Conservation (phyloP, 2,888 invertebrate genomes). For the Diadegma fenestrale region DNA sequence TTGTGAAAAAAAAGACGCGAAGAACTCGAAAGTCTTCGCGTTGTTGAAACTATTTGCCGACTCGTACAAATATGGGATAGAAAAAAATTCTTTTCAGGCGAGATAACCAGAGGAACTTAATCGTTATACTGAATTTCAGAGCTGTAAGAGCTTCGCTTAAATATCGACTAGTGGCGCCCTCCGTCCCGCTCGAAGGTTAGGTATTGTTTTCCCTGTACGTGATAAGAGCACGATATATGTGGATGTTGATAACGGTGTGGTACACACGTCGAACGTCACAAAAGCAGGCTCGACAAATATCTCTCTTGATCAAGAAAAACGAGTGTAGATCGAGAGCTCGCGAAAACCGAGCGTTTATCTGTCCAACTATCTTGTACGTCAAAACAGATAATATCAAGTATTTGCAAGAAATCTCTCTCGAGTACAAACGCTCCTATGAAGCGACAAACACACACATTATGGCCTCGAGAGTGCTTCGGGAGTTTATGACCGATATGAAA, state of each 20-base stretch:
- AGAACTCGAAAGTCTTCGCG: slow-evolving; percentile 60
- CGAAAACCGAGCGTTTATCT: slow-evolving; percentile 33
- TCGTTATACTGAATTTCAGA: slow-evolving; percentile 62
- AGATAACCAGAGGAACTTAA: slow-evolving; percentile 25
- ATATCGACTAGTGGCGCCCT: slow-evolving; percentile 56
- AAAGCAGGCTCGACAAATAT: slow-evolving; percentile 38
- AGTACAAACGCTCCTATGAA: slow-evolving; percentile 27
- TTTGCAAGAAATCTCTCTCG: slow-evolving; percentile 40
- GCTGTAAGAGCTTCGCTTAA: slow-evolving; percentile 64
- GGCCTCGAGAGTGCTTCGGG: slow-evolving; percentile 9
- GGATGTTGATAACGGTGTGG: slow-evolving; percentile 42
- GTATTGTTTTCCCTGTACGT: slow-evolving; percentile 43
- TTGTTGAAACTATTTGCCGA: not conserved
- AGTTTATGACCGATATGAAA: slow-evolving; percentile 44
- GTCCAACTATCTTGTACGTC: slow-evolving; percentile 32
- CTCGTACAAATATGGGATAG: not conserved
- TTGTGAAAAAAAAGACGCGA: slow-evolving; percentile 54
- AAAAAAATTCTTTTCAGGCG: not conserved
- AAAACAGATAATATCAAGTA: slow-evolving; percentile 39
- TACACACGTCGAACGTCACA: slow-evolving; percentile 19
- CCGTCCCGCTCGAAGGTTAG: slow-evolving; percentile 47
- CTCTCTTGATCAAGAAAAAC: slow-evolving; percentile 21
- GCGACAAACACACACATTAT: slow-evolving; percentile 2
- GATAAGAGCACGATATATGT: slow-evolving; percentile 69
- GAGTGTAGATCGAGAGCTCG: not conserved